Conservation (phyloP, 2,113 vertebrate genomes). For the Rhabdornis inornatus region DNA sequence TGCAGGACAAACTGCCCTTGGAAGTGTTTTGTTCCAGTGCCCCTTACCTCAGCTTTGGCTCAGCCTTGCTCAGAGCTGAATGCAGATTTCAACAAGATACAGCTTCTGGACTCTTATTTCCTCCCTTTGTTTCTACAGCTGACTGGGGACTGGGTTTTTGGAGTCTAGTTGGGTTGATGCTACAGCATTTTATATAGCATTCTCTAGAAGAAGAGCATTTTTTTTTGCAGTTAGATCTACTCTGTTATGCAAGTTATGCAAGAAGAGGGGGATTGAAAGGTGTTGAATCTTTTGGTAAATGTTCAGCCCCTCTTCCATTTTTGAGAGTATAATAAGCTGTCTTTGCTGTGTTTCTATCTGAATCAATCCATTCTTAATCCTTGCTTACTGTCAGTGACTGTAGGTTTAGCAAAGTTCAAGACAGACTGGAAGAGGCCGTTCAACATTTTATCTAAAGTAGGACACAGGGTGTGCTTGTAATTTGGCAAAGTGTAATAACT, state of each 20-base stretch:
- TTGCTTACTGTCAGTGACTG: not conserved
- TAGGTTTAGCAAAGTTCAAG: not conserved
- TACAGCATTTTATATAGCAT: not conserved
- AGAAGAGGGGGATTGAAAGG: not conserved
- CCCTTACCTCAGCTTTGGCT: not conserved
- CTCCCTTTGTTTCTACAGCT: not conserved
- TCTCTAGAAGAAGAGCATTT: not conserved
- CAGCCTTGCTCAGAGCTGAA: not conserved
- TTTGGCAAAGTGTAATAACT: not conserved
- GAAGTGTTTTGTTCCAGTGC: not conserved
- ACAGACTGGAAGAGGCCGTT: not conserved
- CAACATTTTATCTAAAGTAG: not conserved
- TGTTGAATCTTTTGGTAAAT: not conserved
- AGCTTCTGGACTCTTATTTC: not conserved
- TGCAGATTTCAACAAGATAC: not conserved
- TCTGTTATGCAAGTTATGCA: not conserved
- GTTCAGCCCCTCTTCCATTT: not conserved
- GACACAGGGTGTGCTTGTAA: not conserved
- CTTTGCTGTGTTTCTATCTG: not conserved
- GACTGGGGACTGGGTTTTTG: not conserved
- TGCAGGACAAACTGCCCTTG: not conserved
- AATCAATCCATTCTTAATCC: not conserved
- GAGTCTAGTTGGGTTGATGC: not conserved
- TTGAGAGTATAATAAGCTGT: not conserved
- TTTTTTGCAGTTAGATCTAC: not conserved